These are phyloP conservation scores for Dolichotis patagonum DNA, from an alignment of 2,113 vertebrate genomes.

Conservation along the genomic window DNA sequence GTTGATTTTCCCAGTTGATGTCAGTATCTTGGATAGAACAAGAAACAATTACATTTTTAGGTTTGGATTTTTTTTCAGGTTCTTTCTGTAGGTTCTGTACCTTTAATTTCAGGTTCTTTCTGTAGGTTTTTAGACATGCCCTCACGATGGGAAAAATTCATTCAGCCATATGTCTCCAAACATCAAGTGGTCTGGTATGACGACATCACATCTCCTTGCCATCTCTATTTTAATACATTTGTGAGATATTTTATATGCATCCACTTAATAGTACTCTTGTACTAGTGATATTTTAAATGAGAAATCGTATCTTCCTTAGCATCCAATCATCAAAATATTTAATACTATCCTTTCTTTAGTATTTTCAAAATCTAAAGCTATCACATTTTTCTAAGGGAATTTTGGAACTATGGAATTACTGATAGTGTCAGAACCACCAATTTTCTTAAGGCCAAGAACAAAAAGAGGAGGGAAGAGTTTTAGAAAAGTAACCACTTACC, in stretches of 20 bases:
- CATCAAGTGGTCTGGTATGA: constrained; percentile 13
- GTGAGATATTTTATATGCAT: constrained; percentile 49
- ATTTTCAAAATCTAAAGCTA: constrained; percentile 63
- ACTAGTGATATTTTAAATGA: constrained; percentile 52
- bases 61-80: background rate
- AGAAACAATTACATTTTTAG: background rate
- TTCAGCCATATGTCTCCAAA: background rate
- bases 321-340: constrained; percentile 27
- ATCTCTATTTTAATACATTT: constrained; percentile 53
- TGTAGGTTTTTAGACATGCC: background rate
- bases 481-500: constrained; percentile 64
- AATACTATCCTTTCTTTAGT: constrained; percentile 51
- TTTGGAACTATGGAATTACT: constrained; percentile 70
- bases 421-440: constrained; percentile 30
- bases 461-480: constrained; percentile 42
- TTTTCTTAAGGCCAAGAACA: constrained; percentile 62
- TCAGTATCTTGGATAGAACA: background rate
- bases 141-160: constrained; percentile 49
- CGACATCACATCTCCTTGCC: background rate
- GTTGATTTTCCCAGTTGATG: background rate
- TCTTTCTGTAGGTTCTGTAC: too few species aligned
- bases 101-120: background rate
- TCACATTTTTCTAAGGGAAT: constrained; percentile 49
- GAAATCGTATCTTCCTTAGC: constrained; percentile 51
- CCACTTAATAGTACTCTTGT: background rate